Percentiles rank a stretch among this genome's conserved stretches.
phyloP scores from a whole-genome alignment of 2,797 vertebrate species.

The Jordanella pulchra region DNA sequence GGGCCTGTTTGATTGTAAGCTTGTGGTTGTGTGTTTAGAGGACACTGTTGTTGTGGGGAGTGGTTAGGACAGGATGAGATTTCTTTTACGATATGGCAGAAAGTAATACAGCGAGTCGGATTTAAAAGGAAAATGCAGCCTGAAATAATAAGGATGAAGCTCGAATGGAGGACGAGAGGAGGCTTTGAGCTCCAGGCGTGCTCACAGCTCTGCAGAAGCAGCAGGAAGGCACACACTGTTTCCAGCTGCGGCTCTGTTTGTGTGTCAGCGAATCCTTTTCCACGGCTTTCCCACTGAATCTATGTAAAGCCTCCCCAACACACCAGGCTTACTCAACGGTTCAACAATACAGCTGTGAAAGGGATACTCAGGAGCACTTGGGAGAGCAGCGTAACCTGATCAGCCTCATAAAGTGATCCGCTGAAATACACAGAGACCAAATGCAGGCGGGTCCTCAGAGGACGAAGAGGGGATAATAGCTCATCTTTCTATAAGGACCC shows the following conservation, averaged over 20 bases:
- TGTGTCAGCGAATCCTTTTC: slow-evolving; percentile 34
- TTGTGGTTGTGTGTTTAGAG: slow-evolving; percentile 16
- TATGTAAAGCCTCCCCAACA: slow-evolving; percentile 48
- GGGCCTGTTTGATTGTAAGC: slow-evolving; percentile 23
- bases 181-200: slow-evolving; percentile 15
- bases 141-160: slow-evolving; percentile 8
- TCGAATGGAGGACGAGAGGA: slow-evolving; percentile 5
- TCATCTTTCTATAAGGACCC: slow-evolving; percentile 40
- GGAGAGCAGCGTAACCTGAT: slow-evolving; percentile 58
- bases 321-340: slow-evolving; percentile 39
- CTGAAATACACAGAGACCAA: slow-evolving; percentile 52
- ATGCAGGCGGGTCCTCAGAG: slow-evolving; percentile 31
- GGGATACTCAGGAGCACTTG: slow-evolving; percentile 56
- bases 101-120: slow-evolving; percentile 20
- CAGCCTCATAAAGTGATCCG: slow-evolving; percentile 50
- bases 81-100: slow-evolving; percentile 24
- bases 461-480: slow-evolving; percentile 46
- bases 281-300: slow-evolving; percentile 41
- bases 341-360: slow-evolving; percentile 56
- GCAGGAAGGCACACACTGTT: slow-evolving; percentile 14
- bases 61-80: slow-evolving; percentile 21
- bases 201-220: slow-evolving; percentile 3
- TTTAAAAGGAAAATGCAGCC: slow-evolving; percentile 7
- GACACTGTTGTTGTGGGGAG: slow-evolving; percentile 5
- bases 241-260: slow-evolving; percentile 42